Evolutionary conservation across 2,113 vertebrate genomes (phyloP), one percentile per base, ranked within the genome.

Genomic region (Gallinago undulata): DNA sequence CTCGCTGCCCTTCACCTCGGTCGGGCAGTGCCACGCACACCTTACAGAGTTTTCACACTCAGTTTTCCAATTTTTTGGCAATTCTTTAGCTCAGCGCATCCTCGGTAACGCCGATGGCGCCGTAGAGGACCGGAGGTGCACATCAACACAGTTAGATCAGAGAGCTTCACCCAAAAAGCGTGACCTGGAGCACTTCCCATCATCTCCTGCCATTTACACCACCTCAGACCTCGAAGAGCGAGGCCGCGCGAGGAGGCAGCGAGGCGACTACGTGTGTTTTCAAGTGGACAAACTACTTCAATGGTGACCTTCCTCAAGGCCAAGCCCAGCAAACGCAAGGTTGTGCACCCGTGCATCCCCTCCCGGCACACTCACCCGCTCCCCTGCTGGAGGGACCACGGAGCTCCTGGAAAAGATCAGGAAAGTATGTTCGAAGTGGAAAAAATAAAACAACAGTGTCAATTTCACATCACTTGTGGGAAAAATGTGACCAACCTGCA

Each of bases 1-100:
- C 43, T 0, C 6, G 0, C 43, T 2, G 19, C 2, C 50, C 75
- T 30, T 43, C 21, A 13, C n/a, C 62, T n/a, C 5, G 0, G 16
- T 1, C 2, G 0, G 57, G 35, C 23, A 8, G 67, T 13, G 39
- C 43, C 8, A 0, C 30, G 18, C 0, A 0, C 0, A 1, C 5
- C 51, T 25, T 53, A 27, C 51, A 53, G 13, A 53, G 51, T 53
- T 28, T 53, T 53, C 51, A 53, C 51, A 53, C 51, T 53, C 51
- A 27, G 51, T 13, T 53, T 53, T 28, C 14, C 51, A 53, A 28
- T 53, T 27, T 14, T 51, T 27, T 7, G 25, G 50, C 50, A 51
- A 25, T 25, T 25, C 24, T 25, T 51, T 24, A 51, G 19, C 62
- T 66, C 35, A 15, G 79, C 6, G 1, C 45, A 7, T 2, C 89